phyloP scores from a whole-genome alignment of 2,888 invertebrate genomes.

The Poecilobothrus nobilitatus region DNA sequence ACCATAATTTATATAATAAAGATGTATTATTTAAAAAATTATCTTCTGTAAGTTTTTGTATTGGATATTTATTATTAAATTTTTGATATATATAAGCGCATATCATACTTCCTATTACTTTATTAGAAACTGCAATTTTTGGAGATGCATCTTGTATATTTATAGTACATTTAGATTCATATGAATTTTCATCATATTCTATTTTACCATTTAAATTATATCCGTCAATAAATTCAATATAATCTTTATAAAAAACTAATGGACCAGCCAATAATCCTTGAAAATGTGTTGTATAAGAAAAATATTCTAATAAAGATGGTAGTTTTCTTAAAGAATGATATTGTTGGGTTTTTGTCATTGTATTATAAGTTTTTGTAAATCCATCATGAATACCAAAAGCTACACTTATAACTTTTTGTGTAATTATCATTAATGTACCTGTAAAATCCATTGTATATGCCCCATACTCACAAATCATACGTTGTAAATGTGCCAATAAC shows the following conservation, averaged over 20 bases:
- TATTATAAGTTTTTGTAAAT: constrained; percentile 52
- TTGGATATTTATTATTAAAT: constrained; percentile 62
- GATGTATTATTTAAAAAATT: constrained; percentile 54
- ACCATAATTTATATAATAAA: constrained; percentile 60
- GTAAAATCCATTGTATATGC: constrained; percentile 89
- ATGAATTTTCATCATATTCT: constrained; percentile 42
- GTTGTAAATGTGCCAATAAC: constrained; percentile 80
- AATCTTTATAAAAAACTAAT: constrained; percentile 86
- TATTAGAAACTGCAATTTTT: constrained; percentile 58
- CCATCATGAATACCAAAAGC: constrained; percentile 92
- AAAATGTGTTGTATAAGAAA: constrained; percentile 86
- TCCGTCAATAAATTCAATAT: constrained; percentile 83
- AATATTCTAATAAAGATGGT: constrained; percentile 78
- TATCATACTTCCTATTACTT: constrained; percentile 58
- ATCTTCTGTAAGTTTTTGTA: constrained; percentile 59
- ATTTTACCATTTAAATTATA: constrained; percentile 46
- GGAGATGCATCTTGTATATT: constrained; percentile 63
- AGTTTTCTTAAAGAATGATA: constrained; percentile 56
- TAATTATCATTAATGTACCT: constrained; percentile 93
- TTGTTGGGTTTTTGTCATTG: constrained; percentile 59
- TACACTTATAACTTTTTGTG: constrained; percentile 87
- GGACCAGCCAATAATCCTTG: constrained; percentile 94
- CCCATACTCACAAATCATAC: constrained; percentile 79
- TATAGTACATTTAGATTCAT: constrained; percentile 44
- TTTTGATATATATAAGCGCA: constrained; percentile 66